Evolutionary conservation across 1,140 invertebrate species (phyloP), one percentile per base, ranked within the genome.

Genomic region (Euglossa dilemma): DNA sequence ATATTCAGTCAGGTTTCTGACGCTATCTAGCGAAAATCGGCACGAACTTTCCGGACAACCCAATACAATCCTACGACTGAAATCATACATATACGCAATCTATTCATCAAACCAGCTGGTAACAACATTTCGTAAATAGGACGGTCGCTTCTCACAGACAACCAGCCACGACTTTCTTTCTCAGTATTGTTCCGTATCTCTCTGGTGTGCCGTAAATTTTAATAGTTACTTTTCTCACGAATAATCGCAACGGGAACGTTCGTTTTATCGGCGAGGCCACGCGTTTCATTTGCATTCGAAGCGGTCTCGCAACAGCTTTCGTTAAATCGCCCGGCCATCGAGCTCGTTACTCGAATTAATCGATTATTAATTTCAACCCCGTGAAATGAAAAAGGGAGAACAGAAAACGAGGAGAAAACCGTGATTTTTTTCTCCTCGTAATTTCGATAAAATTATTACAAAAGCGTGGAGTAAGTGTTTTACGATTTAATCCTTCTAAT

Each of bases 171-270:
- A 66, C 56, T 80, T 72, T 79, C 59, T 36, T 71, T 80, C 77
- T 50, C 77, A 71, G 14, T 18, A 57, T 80, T 71, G 67, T 71
- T 59, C 25, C 5, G 6, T 7, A 57, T 8, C 14, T 18, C 6
- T 20, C 23, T 16, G 23, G 8, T 69, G 14, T 16, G 56, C 14
- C 20, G 66, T 47, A 50, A 45, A 75, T 47, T 56, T 43, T 45
- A 54, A 78, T 56, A 18, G n/a, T 47, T 45, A 57, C 8, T 28
- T 47, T 45, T 78, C 76, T 25, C 64, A 78, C 64, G 64, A 56
- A 47, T 23, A 47, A 78, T 57, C n/a, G 23, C 63, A 45, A 78
- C 64, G 47, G 7, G 52, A 47, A 69, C 0, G 11, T 25, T 9
- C 47, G 25, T 54, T 66, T 70, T 66, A 64, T 64, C 25, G 23